These are phyloP conservation scores for Amia ocellicauda DNA, from an alignment of 2,113 vertebrate genomes.

Conservation along the genomic window DNA sequence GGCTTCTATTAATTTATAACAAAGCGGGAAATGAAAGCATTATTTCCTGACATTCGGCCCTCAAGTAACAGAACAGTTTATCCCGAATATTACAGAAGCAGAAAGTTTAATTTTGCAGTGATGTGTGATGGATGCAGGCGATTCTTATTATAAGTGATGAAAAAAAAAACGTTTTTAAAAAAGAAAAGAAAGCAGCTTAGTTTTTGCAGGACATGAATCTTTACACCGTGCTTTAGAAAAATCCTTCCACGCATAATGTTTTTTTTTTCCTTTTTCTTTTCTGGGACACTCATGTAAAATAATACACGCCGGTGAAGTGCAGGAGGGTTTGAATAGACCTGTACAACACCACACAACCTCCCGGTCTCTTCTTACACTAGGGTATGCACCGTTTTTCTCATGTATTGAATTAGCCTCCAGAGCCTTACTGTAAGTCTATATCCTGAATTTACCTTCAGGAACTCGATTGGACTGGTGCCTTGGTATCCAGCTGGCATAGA, in stretches of 20 bases:
- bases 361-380: not conserved
- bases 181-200: not conserved
- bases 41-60: too few relatives aligned
- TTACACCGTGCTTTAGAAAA: not conserved
- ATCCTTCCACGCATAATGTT: not conserved
- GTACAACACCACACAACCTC: not conserved
- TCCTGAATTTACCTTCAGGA: slow-evolving; percentile 5
- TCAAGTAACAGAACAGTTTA: too few relatives aligned
- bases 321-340: not conserved
- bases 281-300: not conserved
- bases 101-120: too few relatives aligned
- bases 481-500: slow-evolving; percentile 3
- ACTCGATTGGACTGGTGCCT: slow-evolving; percentile 3
- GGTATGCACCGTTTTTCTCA: not conserved
- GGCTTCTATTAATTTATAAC: too few relatives aligned
- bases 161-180: too few relatives aligned
- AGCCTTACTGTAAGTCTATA: slow-evolving; percentile 10
- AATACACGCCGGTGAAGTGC: not conserved
- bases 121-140: too few relatives aligned
- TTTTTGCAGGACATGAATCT: not conserved
- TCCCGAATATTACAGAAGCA: too few relatives aligned
- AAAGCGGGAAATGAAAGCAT: too few relatives aligned
- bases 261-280: too few relatives aligned
- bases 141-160: too few relatives aligned
- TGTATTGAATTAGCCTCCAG: not conserved